Evolutionary conservation across 2,888 invertebrate species (phyloP).

Genomic region (Xestia rhomboidea): DNA sequence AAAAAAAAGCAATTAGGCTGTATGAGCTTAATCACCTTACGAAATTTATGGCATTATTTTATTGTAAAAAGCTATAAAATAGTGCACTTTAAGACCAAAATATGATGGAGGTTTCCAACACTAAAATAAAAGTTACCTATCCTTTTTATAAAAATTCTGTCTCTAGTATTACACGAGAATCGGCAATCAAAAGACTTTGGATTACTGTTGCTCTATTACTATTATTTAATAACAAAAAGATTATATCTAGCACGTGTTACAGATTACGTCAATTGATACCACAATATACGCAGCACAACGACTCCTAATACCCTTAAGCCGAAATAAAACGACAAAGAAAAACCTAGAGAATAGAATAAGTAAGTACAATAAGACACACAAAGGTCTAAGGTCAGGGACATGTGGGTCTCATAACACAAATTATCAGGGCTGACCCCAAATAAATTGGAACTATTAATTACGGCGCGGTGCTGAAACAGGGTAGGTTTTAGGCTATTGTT

Average conservation of each 20-base stretch:
- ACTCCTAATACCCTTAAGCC: slow-evolving; percentile 14
- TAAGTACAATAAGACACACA: slow-evolving; percentile 34
- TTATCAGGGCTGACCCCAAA: slow-evolving; percentile 54
- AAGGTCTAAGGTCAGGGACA: slow-evolving; percentile 52
- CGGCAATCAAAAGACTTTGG: neutral
- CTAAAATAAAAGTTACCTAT: too few relatives aligned
- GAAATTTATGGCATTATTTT: too few relatives aligned
- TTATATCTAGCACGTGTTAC: neutral
- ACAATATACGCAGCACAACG: slow-evolving; percentile 9
- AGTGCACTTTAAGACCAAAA: neutral
- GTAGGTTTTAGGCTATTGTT: slow-evolving; percentile 41
- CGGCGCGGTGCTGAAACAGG: slow-evolving; percentile 28
- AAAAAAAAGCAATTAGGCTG: too few relatives aligned
- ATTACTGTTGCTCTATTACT: neutral
- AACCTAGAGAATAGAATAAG: slow-evolving; percentile 20
- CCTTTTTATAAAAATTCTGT: neutral
- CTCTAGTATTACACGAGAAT: neutral
- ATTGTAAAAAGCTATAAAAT: too few relatives aligned
- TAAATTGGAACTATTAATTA: slow-evolving; percentile 66
- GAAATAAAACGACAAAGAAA: slow-evolving; percentile 30
- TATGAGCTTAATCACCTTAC: too few relatives aligned
- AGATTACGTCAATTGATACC: slow-evolving; percentile 22
- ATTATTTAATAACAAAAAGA: neutral
- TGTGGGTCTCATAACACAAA: slow-evolving; percentile 49
- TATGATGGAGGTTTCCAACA: neutral